Evolutionary conservation across 2,888 invertebrate genomes (phyloP), one percentile per base, ranked within the genome.

Genomic region (Petrolisthes manimaculis): DNA sequence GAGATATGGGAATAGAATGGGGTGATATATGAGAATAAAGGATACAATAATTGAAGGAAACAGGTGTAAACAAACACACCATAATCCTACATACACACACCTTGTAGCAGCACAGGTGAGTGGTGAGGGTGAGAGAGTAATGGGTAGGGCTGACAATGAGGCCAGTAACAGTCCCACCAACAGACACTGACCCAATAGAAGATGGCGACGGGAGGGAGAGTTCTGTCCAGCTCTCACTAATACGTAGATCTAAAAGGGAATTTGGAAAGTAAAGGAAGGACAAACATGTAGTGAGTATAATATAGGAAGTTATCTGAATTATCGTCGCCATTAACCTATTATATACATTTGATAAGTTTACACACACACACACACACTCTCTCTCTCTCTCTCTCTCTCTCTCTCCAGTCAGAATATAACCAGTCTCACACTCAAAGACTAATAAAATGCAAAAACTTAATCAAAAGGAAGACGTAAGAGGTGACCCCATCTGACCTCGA

Each of bases 181-280:
- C 90, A 97, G 94, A 93, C 97, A 96, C 93, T 97, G 97, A 53
- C 97, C 97, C 82, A 97, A 94, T 92, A 97, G 96, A 88, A 97
- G 94, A 93, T 97, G 97, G 69, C 97, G 95, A 91, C 97, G 95
- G 92, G 96, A 96, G 75, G 96, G 96, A 84, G 96, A 95, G 93
- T 96, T 96, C 5, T 93, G 93, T 85, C 93, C 91, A 84, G 97
- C 96, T 92, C 96, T 95, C 94, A 97, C 96, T 92, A 98, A 94
- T 84, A 98, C 97, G 93, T 97, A 98, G 90, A 94, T 93, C 94
- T 91, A 81, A 5, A 21, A 8, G 18, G 67, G 3, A n/a, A 54
- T 21, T 12, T 8, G 9, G 18, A 5, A 37, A 37, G 37, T 37
- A 37, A 37, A 37, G 18, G 54, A 55, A n/a, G 53, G 61, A 24